Conservation (phyloP, 2,888 invertebrate genomes). For the Clunio marinus region DNA sequence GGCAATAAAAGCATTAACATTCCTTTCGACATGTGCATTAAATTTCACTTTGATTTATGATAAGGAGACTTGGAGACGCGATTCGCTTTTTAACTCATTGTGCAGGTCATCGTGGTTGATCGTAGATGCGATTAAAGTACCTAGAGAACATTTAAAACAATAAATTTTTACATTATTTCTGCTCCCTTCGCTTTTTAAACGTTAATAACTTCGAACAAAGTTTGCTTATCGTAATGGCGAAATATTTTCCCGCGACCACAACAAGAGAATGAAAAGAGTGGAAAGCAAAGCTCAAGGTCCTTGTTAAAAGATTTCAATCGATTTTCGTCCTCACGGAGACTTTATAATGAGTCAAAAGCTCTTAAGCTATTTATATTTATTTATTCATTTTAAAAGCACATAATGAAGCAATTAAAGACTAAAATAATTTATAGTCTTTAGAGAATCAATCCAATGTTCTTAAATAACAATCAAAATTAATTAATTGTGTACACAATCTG, state of each 20-base stretch:
- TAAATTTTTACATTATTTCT: slow-evolving; percentile 15
- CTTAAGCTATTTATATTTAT: not conserved
- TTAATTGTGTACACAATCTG: slow-evolving; percentile 32
- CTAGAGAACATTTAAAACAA: slow-evolving; percentile 20
- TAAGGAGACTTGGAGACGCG: not conserved
- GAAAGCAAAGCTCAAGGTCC: not conserved
- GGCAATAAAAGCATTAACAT: not conserved
- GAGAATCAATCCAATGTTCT: not conserved
- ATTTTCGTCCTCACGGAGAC: not conserved
- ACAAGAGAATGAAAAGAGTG: too few relatives aligned
- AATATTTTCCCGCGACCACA: too few relatives aligned
- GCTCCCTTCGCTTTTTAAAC: not conserved
- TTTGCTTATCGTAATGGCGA: not conserved
- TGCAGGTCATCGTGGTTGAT: slow-evolving; percentile 30
- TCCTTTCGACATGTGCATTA: slow-evolving; percentile 8
- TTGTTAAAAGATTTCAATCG: slow-evolving; percentile 26
- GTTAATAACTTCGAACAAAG: not conserved
- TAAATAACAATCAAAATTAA: slow-evolving; percentile 23
- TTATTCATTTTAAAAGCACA: not conserved
- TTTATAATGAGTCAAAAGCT: too few relatives aligned
- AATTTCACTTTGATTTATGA: not conserved
- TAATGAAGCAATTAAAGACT: slow-evolving; percentile 34
- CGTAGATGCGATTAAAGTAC: not conserved
- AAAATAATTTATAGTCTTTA: slow-evolving; percentile 1
- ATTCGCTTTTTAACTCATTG: slow-evolving; percentile 15